phyloP scores from a whole-genome alignment of 1,140 invertebrate genomes.

The Homarus americanus region DNA sequence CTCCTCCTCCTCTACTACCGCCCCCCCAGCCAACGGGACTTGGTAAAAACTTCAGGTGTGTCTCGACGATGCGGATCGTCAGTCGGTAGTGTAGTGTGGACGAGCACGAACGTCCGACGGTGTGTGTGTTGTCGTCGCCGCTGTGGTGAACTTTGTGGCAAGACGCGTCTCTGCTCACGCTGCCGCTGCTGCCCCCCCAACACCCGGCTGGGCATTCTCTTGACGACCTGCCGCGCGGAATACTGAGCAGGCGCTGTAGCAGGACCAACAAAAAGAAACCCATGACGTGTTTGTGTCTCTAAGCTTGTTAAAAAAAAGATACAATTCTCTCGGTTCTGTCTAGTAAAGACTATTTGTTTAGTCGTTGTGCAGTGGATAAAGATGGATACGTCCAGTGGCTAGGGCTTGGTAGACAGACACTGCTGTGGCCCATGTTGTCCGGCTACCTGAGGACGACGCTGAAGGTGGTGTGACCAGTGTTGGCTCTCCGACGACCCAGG shows the following conservation, averaged over 20 bases:
- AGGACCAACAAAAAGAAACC: not conserved
- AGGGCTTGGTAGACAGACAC: not conserved
- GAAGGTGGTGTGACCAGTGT: not conserved
- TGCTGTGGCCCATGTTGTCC: not conserved
- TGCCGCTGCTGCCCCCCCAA: not conserved
- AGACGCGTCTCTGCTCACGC: not conserved
- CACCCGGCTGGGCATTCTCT: not conserved
- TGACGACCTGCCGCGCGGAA: conserved; percentile 19
- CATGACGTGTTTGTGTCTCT: not conserved
- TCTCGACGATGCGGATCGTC: conserved; percentile 19
- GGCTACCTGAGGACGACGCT: not conserved
- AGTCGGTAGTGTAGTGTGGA: conserved; percentile 36
- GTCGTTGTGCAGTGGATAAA: not conserved
- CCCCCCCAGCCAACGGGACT: conserved; percentile 55
- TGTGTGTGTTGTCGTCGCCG: not conserved
- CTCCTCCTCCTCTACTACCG: not conserved
- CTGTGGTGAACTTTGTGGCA: not conserved
- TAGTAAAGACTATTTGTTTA: not conserved
- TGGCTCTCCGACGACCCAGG: not conserved
- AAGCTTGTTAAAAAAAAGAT: not conserved
- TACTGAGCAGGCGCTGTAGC: conserved; percentile 39
- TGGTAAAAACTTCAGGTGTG: conserved; percentile 63
- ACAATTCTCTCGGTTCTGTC: not conserved
- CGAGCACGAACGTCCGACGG: conserved; percentile 20
- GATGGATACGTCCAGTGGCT: not conserved